Base-by-base conservation (phyloP, 2,888 invertebrate species). In the Ectropis crepuscularia region DNA sequence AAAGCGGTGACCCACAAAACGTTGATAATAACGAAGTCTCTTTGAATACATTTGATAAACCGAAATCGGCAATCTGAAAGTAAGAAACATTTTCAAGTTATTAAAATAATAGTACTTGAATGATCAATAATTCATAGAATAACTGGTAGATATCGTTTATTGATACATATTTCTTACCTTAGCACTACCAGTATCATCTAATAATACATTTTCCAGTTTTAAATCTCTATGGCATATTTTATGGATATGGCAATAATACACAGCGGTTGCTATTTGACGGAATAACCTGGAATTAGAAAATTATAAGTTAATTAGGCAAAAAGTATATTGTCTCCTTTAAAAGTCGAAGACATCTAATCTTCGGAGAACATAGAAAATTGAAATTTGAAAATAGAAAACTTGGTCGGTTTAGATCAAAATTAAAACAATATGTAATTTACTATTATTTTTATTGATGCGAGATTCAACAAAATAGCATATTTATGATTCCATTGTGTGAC, bases 231-330 rank as follows among this genome's bases (percentile, higher is more conserved):
- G 98, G 88, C 98, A 99, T 81, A 99, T 98, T 92, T 98, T 98
- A 89, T 98, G 98, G 94, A 98, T 98, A 94, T 99, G 99, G 92
- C 99, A 98, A 93, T 99, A 99, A 92, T 98, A 98, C 69, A 98
- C 97, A 73, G 99, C 99, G 51, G 98, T 98, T 38, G 98, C 96
- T 79, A 99, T 98, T 92, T 99, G 99, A 67, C 99, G 95, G 89
- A 99, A 99, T 91, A 99, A 96, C 80, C 98, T 94, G 88, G 67
- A 88, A 65, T 50, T 70, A 57, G 61, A 60, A 36, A 12, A 65
- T 28, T 43, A 61, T 43, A 10, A 38, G 11, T 9, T 36, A 6
- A 6, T 48, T 43, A 45, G 11, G 5, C n/a, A n/a, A 28, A 28
- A 28, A 28, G 16, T 28, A 4, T 28, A 28, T 28, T 28, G 16